A percentile compares a stretch with the other conserved stretches of the same genome.
Conservation (phyloP, 2,888 invertebrate genomes). For the Ctenicera cuprea region DNA sequence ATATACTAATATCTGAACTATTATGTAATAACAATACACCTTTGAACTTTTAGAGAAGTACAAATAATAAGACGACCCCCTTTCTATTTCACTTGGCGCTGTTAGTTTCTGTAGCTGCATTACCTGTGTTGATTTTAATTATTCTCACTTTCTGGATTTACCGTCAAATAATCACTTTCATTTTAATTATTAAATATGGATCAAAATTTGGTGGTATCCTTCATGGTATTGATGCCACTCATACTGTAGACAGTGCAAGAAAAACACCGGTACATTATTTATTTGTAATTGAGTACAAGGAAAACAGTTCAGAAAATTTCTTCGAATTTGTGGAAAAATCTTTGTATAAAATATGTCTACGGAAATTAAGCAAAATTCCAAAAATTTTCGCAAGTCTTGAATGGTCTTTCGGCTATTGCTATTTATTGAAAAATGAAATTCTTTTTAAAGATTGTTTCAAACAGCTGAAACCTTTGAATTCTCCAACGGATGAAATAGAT, state of each 20-base stretch:
- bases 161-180: not conserved
- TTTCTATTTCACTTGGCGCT: not conserved
- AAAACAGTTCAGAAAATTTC: not conserved
- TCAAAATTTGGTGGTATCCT: conserved; percentile 72
- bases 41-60: no score
- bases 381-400: not conserved
- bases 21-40: no score
- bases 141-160: not conserved
- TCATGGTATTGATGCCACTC: conserved; percentile 73
- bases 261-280: conserved; percentile 56
- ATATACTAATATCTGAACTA: no score
- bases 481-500: not conserved
- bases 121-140: not conserved
- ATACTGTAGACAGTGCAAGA: conserved; percentile 56
- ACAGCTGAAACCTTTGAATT: not conserved
- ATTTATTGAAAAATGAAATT: conserved; percentile 10
- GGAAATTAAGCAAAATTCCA: not conserved
- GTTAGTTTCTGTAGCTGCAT: not conserved
- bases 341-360: not conserved
- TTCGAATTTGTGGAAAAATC: not conserved
- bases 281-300: not conserved
- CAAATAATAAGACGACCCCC: no score
- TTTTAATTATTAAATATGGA: not conserved
- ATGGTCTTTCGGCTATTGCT: conserved; percentile 10
- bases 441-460: conserved; percentile 21